Base-by-base conservation (phyloP, 2,888 invertebrate species). In the Tortrix viridana region DNA sequence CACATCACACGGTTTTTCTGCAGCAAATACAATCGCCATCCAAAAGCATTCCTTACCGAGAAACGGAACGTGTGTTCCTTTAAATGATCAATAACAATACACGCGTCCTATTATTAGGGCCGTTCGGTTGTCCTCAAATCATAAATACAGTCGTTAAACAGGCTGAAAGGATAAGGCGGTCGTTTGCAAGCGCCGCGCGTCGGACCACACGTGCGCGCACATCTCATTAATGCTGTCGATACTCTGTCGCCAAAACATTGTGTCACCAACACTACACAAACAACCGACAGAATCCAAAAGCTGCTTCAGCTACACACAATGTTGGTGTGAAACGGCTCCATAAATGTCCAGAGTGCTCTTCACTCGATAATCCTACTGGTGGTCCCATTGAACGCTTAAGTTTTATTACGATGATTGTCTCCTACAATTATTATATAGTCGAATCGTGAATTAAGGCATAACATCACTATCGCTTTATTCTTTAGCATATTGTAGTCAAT, bases 191-290 rank as follows among this genome's bases (percentile, higher is more conserved):
- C 81, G 72, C 73, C 68, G 74, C 79, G 81, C 82, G 78, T 9
- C 81, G 80, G 90, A 88, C 91, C 91, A 87, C 90, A 89, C 90
- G 85, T 83, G 85, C 76, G 84, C 85, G 85, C 85, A 81, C 87
- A 91, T 91, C 87, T 84, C 85, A 91, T 92, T 92, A 91, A 92
- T 89, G 90, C 91, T 84, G 85, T 85, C 83, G 86, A 88, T 88
- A 87, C 85, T 83, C 82, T 86, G 81, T 86, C 82, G 83, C 82
- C 82, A 77, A 84, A 86, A 85, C 87, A 86, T 89, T 84, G 86
- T 81, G 84, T 81, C 80, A 75, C 81, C 74, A 79, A 76, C 81
- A 86, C 85, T 81, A 81, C 79, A 71, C 65, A 74, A 71, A 71
- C 71, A 79, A 84, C 80, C 79, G 75, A 79, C 79, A 76, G 64